phyloP scores from a whole-genome alignment of 2,113 vertebrate genomes.

The Ciconia maguari region DNA sequence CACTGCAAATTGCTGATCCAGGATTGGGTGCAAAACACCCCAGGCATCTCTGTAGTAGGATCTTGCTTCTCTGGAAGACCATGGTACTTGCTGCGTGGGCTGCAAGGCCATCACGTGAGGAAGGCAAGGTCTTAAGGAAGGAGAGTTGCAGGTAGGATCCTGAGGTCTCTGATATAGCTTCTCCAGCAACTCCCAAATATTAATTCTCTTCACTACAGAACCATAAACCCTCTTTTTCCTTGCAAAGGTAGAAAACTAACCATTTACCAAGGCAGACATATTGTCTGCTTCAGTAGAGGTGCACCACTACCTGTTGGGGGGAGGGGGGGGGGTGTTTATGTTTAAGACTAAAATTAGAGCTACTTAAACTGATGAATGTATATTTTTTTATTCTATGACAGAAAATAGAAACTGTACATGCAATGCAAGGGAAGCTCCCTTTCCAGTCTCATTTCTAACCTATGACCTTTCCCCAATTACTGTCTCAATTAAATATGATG shows the following conservation, averaged over 20 bases:
- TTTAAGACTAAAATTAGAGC: background rate
- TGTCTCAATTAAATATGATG: slow-evolving; percentile 53
- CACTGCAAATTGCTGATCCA: background rate
- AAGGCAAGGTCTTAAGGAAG: background rate
- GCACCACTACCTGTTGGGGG: background rate
- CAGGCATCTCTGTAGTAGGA: background rate
- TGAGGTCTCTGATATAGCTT: background rate
- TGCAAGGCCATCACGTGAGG: background rate
- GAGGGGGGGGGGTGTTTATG: too few relatives aligned
- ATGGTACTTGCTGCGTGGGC: background rate
- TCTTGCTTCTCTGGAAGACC: background rate
- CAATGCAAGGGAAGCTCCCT: background rate
- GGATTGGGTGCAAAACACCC: background rate
- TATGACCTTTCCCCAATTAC: background rate
- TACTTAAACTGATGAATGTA: background rate
- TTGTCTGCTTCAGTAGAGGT: background rate
- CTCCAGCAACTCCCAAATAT: background rate
- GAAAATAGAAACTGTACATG: background rate
- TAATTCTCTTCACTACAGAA: background rate
- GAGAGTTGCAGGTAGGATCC: background rate
- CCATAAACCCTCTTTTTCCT: fast-evolving
- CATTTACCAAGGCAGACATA: background rate
- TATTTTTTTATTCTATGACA: background rate
- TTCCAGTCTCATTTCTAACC: background rate
- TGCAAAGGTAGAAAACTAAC: background rate